phyloP scores from a whole-genome alignment of 1,140 invertebrate genomes.

The Hycleus phaleratus region DNA sequence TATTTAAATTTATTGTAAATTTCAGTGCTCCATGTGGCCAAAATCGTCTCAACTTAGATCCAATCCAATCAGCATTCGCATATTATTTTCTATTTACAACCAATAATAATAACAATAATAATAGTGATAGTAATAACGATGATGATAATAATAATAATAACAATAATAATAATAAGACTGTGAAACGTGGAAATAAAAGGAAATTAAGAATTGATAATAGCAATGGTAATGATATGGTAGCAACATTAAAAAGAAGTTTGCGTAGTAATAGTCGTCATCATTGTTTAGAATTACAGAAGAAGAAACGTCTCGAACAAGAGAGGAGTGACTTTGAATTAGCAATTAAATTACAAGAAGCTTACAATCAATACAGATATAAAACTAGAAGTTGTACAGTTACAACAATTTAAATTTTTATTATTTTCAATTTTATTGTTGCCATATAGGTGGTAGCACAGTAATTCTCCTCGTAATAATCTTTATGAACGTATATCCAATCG shows the following conservation, averaged over 20 bases:
- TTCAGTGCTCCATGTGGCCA: constrained; percentile 17
- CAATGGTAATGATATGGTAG: neutral
- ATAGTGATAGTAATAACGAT: too few species aligned
- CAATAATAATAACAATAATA: too few species aligned
- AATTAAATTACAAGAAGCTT: constrained; percentile 27
- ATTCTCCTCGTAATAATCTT: too few species aligned
- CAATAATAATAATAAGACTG: too few species aligned
- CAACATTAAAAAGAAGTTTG: neutral
- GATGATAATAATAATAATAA: too few species aligned
- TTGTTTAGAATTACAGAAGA: neutral
- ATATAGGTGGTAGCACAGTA: too few species aligned
- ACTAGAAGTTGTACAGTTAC: constrained; percentile 8
- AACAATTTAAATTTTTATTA: neutral
- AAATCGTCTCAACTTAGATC: constrained; percentile 13
- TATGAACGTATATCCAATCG: too few species aligned
- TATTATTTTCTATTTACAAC: too few species aligned
- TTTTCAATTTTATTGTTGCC: too few species aligned
- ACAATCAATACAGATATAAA: constrained; percentile 16
- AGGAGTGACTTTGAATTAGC: constrained; percentile 29
- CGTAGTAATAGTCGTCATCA: neutral
- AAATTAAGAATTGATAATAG: neutral
- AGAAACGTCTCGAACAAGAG: constrained; percentile 22
- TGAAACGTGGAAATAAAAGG: neutral
- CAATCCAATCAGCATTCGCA: constrained; percentile 16
- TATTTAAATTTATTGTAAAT: neutral